Percentiles rank a stretch among this genome's conserved stretches.
These are phyloP conservation scores for Siniperca knerii DNA, from an alignment of 2,113 vertebrate genomes.

Conservation along the genomic window DNA sequence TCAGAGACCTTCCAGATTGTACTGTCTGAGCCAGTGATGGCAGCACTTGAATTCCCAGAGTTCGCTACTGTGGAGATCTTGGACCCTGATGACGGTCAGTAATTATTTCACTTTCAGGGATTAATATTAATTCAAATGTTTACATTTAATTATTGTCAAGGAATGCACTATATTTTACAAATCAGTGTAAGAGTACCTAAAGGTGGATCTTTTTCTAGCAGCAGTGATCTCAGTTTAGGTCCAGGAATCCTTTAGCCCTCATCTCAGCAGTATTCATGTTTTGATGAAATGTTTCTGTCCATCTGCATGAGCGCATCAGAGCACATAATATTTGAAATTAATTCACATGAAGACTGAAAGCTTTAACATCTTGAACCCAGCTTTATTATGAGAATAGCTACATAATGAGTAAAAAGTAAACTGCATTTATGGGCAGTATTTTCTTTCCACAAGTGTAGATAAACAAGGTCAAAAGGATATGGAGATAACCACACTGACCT, in stretches of 20 bases:
- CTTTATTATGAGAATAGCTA: slow-evolving; percentile 2
- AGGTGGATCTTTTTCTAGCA: neutral
- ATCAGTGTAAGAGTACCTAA: neutral
- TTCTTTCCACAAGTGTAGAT: slow-evolving; percentile 9
- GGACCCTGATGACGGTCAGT: slow-evolving; percentile 94
- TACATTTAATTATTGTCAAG: neutral
- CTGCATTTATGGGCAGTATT: neutral
- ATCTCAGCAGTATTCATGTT: neutral
- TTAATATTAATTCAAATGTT: neutral
- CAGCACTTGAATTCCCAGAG: slow-evolving; percentile 89
- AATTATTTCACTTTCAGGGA: neutral
- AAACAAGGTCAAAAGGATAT: slow-evolving; percentile 32
- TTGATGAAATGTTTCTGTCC: neutral
- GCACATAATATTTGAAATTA: slow-evolving; percentile 15
- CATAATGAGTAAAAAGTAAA: slow-evolving; percentile 25
- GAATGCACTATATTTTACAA: neutral
- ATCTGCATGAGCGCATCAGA: slow-evolving; percentile 25
- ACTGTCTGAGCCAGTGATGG: slow-evolving; percentile 95
- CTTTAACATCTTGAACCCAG: neutral
- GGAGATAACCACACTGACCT: slow-evolving; percentile 1
- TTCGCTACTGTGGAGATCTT: slow-evolving; percentile 90
- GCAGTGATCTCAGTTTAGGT: neutral
- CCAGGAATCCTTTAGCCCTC: neutral
- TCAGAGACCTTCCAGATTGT: slow-evolving; percentile 92
- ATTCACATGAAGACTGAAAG: slow-evolving; percentile 41